Percentiles rank a stretch among this genome's conserved stretches.
These are phyloP conservation scores for Aramus guarauna DNA, from an alignment of 2,113 vertebrate genomes.

Conservation along the genomic window DNA sequence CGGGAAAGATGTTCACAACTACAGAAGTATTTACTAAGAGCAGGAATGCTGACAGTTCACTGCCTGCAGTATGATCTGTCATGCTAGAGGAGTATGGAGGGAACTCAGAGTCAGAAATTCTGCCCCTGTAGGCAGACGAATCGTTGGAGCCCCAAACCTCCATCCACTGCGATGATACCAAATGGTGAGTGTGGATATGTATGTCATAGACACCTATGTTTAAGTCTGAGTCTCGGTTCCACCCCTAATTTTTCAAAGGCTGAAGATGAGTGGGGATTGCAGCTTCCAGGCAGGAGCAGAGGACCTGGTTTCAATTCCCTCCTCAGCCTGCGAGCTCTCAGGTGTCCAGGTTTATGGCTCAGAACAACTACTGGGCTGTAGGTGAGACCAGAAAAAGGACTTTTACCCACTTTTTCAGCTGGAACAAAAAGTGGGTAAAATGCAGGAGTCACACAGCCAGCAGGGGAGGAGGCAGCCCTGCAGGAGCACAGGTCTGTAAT, in stretches of 20 bases:
- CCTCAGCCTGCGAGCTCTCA: neutral
- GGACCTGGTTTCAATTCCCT: neutral
- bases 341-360: neutral
- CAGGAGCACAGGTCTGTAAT: neutral
- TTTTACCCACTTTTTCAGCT: neutral
- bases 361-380: neutral
- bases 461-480: neutral
- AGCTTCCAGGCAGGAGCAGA: neutral
- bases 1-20: neutral
- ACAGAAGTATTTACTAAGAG: neutral
- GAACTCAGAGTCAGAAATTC: neutral
- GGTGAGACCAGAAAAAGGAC: neutral
- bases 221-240: neutral
- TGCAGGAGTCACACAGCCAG: neutral
- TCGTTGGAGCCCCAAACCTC: neutral
- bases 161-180: neutral
- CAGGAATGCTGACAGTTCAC: fast-evolving
- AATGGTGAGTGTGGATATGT: neutral
- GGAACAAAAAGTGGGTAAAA: neutral
- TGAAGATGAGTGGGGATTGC: neutral
- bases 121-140: neutral
- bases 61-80: neutral
- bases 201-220: neutral
- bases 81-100: neutral
- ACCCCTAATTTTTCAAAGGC: neutral